Evolutionary conservation across 1,140 invertebrate species (phyloP).

Genomic region (Octopus bimaculoides): DNA sequence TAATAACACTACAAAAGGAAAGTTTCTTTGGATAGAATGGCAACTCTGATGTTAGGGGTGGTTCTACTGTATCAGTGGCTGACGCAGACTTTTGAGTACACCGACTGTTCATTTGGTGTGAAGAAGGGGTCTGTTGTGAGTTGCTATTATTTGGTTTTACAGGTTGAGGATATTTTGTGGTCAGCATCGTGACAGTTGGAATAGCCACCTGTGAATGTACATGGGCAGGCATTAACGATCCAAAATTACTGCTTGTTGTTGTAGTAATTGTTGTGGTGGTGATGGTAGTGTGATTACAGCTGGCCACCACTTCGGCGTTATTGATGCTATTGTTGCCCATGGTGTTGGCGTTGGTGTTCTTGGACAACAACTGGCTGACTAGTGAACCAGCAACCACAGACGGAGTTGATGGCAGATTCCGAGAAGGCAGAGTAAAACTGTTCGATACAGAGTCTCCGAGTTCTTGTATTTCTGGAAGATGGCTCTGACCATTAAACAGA

Average conservation of each 20-base stretch:
- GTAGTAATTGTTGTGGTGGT: conserved; percentile 18
- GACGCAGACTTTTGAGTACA: background rate
- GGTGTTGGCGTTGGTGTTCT: background rate
- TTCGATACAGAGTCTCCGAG: background rate
- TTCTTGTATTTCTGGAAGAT: background rate
- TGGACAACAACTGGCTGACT: background rate
- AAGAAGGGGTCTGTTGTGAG: conserved; percentile 8
- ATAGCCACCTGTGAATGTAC: conserved; percentile 7
- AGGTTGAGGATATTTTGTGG: background rate
- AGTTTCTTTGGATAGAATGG: conserved; percentile 6
- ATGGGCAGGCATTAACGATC: conserved; percentile 9
- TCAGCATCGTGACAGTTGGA: background rate
- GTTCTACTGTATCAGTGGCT: background rate
- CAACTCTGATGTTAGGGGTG: background rate
- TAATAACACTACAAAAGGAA: conserved; percentile 33
- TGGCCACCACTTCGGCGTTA: background rate
- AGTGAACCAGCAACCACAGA: background rate
- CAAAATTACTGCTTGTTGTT: conserved; percentile 12
- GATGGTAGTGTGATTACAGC: conserved; percentile 13
- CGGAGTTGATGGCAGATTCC: background rate
- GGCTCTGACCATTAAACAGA: background rate
- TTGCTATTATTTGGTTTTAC: background rate
- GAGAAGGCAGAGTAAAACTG: background rate
- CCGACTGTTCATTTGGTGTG: conserved; percentile 3
- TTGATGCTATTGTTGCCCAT: background rate